Conservation (phyloP, 2,113 vertebrate species). For the Apeltes quadracus region DNA sequence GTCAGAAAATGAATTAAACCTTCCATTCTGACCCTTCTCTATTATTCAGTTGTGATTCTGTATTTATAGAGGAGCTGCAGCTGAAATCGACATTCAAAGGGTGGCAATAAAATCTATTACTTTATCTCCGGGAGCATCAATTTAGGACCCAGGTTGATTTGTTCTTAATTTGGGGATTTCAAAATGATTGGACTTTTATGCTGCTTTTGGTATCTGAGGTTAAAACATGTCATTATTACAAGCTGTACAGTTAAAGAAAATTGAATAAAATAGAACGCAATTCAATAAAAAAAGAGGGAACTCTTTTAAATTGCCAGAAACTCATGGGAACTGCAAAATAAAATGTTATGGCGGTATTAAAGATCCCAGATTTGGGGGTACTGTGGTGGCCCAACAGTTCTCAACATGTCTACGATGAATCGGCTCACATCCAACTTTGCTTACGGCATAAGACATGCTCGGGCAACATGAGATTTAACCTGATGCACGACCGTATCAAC, state of each 20-base stretch:
- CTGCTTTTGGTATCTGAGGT: neutral
- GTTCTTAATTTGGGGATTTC: slow-evolving; percentile 11
- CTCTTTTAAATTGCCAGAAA: neutral
- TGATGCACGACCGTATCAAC: too few species aligned
- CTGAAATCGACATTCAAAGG: neutral
- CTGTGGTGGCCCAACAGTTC: neutral
- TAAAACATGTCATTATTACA: neutral
- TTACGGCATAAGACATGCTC: too few species aligned
- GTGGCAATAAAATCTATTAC: slow-evolving; percentile 24
- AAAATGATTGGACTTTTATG: neutral
- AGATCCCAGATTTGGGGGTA: neutral
- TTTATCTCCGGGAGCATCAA: neutral
- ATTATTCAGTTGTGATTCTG: slow-evolving; percentile 29
- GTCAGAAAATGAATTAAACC: slow-evolving; percentile 56
- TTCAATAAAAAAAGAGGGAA: neutral
- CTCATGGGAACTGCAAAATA: neutral
- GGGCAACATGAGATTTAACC: too few species aligned
- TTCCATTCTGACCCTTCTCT: slow-evolving; percentile 41
- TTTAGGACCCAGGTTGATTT: neutral
- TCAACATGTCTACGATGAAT: neutral
- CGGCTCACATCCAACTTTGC: neutral
- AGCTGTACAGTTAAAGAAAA: neutral
- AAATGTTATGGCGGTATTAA: neutral
- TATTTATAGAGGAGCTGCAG: slow-evolving; percentile 18
- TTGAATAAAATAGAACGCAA: neutral